A percentile compares a stretch with the other conserved stretches of the same genome.
phyloP scores from a whole-genome alignment of 2,797 vertebrate genomes.

The Hoplostethus atlanticus region DNA sequence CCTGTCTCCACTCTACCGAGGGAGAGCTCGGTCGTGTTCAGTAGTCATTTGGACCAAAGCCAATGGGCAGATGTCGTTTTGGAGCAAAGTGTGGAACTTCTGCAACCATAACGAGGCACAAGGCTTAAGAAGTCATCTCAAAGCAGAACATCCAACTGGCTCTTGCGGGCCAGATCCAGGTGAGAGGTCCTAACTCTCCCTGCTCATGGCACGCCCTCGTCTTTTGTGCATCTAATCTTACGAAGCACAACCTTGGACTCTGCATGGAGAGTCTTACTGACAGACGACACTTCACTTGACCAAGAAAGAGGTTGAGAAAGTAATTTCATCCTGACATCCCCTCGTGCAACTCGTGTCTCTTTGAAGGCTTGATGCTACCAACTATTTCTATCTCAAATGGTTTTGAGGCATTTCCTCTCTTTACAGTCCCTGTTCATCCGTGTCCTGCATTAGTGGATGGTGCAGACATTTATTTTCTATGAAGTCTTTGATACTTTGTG shows the following conservation, averaged over 20 bases:
- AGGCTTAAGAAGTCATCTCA: conserved; percentile 10
- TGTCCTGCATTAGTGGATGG: neutral
- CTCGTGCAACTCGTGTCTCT: neutral
- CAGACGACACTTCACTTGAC: neutral
- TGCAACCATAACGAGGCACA: conserved; percentile 2
- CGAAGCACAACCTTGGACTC: conserved; percentile 6
- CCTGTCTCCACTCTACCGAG: conserved; percentile 35
- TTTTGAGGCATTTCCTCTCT: too few relatives aligned
- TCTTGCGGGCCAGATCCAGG: too few relatives aligned
- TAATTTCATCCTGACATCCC: neutral
- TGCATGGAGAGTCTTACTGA: neutral
- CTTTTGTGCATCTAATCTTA: neutral
- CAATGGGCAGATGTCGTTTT: conserved; percentile 26
- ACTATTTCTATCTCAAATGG: too few relatives aligned
- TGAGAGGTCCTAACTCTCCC: conserved; percentile 8
- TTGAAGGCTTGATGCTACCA: neutral
- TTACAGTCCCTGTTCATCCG: neutral
- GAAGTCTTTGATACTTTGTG: conserved; percentile 21
- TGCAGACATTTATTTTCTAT: conserved; percentile 10
- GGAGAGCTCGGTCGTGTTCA: conserved; percentile 43
- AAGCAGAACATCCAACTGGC: conserved; percentile 12
- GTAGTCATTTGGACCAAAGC: conserved; percentile 38
- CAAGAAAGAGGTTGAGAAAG: conserved; percentile 2
- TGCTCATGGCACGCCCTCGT: neutral
- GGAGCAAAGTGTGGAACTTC: conserved; percentile 7